Evolutionary conservation across 2,888 invertebrate genomes (phyloP), one percentile per base, ranked within the genome.

Genomic region (Microplitis manilae): DNA sequence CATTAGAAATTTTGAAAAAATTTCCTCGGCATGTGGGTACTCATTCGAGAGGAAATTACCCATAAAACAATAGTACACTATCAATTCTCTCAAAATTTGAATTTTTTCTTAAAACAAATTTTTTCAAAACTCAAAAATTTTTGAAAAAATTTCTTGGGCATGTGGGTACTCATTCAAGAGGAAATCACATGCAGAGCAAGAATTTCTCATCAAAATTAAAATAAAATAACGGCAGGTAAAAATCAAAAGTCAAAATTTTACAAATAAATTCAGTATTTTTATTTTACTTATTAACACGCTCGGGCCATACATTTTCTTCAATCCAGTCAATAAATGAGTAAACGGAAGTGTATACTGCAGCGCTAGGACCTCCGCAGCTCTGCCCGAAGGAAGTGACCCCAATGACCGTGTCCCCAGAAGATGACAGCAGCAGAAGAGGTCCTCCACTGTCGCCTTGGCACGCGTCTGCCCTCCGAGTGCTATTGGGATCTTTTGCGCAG

Each of bases 391-490:
- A 84, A 2, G 87, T 87, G 6, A 90, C 77, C 17, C 87, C 89
- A 15, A 87, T 65, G 0, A 89, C 77, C 0, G 81, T 84, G 20
- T 83, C 81, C 1, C 77, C 77, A n/a, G 20, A 61, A 0, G 79
- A 76, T 0, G 81, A 76, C 2, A 83, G 39, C 80, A 87, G 80
- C 5, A 89, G 59, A 6, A 89, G 75, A 0, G 89, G 89, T 0
- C 88, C 89, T 6, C 89, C 89, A 50, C 88, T 89, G 72, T 88
- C 88, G 1, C 89, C 89, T 5, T 81, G 83, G 41, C 89, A 89
- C 8, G 86, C 83, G 64, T 89, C 86, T 8, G 87, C 69, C 15
- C 79, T 71, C 67, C 84, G 80, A 4, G 80, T 84, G 0, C 30
- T 5, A 67, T 86, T 85, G 0, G 15, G 60, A 64, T 89, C 89